A percentile compares a stretch with the other conserved stretches of the same genome.
These are phyloP conservation scores for Phrynocephalus versicolor DNA, from an alignment of 2,113 vertebrate genomes.

Conservation along the genomic window DNA sequence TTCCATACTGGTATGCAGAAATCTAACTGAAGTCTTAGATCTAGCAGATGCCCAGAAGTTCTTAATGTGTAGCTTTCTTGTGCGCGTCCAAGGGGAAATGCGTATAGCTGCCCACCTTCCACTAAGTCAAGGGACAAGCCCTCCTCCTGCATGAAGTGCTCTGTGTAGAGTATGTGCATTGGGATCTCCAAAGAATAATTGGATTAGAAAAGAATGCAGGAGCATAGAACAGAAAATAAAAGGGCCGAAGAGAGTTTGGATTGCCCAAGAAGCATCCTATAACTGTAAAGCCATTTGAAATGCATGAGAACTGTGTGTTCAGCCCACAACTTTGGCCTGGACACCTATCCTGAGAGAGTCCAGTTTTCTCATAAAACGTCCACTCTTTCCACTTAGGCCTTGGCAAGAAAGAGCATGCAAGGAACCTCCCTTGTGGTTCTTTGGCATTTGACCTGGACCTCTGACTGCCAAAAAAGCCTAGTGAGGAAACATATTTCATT, in stretches of 20 bases:
- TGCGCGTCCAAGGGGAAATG: neutral
- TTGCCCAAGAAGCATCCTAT: neutral
- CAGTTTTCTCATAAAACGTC: constrained; percentile 58
- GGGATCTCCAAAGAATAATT: neutral
- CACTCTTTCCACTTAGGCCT: constrained; percentile 47
- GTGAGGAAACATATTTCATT: neutral
- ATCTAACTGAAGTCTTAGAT: neutral
- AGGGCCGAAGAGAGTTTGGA: neutral
- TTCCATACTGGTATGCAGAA: neutral
- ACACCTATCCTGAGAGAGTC: constrained; percentile 37
- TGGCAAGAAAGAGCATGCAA: constrained; percentile 58
- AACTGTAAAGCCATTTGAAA: constrained; percentile 28
- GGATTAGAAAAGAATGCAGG: neutral
- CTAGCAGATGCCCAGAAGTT: neutral
- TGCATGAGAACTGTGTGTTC: constrained; percentile 38
- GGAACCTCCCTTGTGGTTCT: constrained; percentile 49
- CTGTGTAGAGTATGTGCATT: neutral
- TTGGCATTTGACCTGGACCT: constrained; percentile 54
- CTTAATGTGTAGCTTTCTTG: neutral
- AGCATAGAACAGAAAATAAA: neutral
- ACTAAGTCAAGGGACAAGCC: neutral
- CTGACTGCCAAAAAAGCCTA: constrained; percentile 30
- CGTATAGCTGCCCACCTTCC: neutral
- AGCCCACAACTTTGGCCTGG: constrained; percentile 51
- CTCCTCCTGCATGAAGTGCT: neutral